These are phyloP conservation scores for Micrasema minimum DNA, from an alignment of 1,140 invertebrate genomes.

Conservation along the genomic window DNA sequence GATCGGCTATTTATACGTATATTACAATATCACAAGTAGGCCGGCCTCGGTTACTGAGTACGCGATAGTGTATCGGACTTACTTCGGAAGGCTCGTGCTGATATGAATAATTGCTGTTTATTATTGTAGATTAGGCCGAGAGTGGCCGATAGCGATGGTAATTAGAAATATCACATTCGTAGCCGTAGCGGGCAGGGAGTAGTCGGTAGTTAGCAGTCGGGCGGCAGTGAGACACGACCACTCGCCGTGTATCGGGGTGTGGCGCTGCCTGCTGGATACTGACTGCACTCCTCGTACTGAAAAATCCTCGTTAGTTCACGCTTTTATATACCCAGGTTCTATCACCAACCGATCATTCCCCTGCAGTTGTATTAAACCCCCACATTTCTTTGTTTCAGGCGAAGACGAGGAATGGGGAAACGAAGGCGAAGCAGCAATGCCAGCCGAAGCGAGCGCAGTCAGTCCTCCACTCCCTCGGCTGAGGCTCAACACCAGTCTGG, in stretches of 20 bases:
- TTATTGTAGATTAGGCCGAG: conserved; percentile 39
- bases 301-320: not conserved
- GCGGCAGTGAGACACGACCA: not conserved
- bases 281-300: not conserved
- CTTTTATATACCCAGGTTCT: not conserved
- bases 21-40: conserved; percentile 25
- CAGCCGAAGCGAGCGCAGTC: conserved; percentile 61
- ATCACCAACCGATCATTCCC: too few species aligned
- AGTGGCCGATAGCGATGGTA: conserved; percentile 33
- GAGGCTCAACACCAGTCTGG: conserved; percentile 79
- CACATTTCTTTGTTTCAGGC: conserved; percentile 59
- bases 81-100: conserved; percentile 40
- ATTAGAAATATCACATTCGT: conserved; percentile 12
- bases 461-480: conserved; percentile 72
- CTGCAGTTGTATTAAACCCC: too few species aligned
- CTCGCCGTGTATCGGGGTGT: conserved; percentile 1
- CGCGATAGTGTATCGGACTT: conserved; percentile 19
- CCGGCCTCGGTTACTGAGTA: conserved; percentile 1
- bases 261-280: not conserved
- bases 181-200: not conserved
- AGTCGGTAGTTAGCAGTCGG: not conserved
- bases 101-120: conserved; percentile 46
- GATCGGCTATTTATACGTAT: conserved; percentile 46
- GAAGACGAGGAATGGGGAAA: conserved; percentile 72
- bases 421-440: conserved; percentile 67